Evolutionary conservation across 1,140 invertebrate species (phyloP), one percentile per base, ranked within the genome.

Genomic region (Gonioctena quinquepunctata): DNA sequence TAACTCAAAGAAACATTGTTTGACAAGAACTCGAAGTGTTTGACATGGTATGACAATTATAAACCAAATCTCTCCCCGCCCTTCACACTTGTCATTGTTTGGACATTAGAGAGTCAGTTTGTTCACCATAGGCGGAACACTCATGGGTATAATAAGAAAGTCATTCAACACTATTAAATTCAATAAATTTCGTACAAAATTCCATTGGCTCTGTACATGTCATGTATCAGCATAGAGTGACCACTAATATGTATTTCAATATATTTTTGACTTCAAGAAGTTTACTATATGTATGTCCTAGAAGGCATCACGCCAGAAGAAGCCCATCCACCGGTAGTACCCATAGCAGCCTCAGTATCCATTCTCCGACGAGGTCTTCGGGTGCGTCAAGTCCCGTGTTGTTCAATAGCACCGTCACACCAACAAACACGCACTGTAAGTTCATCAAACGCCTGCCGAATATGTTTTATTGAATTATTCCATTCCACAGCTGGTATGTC

Each of bases 381-480:
- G 81, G 80, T 7, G 78, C 81, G 18, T 83, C 82, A 4, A 84
- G 82, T 78, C 83, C 83, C 19, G 74, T 84, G n/a, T 76, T 83
- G 68, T 84, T 83, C 67, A 83, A 81, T 68, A 82, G 74, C 71
- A 75, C 74, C 25, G 71, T 69, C 7, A 72, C 74, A 25, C 72
- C 76, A 19, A 73, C 72, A n/a, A 80, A 81, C 54, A 76, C 78
- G 3, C 79, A 81, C 49, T 77, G 79, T 81, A 77, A 79, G 76
- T 75, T 18, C 19, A 11, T 16, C 13, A 18, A 16, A 23, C 7
- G 19, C n/a, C 18, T 23, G 22, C 5, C n/a, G 13, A 3, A 54
- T 8, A 18, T 18, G 2, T 5, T 21, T 0, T 54, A 18, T 1
- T 4, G 0, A 26, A 21, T 72, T 67, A 42, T 42, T 59, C n/a